phyloP scores from a whole-genome alignment of 2,888 invertebrate species.

The Cheilosia grossa region DNA sequence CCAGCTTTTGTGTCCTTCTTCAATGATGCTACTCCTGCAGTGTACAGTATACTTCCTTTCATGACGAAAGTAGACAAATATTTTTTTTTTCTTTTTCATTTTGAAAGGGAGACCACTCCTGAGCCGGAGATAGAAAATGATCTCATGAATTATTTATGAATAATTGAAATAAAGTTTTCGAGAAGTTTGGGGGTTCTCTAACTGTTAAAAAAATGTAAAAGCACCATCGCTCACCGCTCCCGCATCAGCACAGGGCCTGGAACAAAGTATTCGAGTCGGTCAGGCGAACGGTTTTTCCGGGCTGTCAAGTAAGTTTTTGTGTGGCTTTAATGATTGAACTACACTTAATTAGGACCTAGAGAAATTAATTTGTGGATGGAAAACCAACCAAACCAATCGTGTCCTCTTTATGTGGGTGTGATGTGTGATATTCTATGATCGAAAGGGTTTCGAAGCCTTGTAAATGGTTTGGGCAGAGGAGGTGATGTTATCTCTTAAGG shows the following conservation, averaged over 20 bases:
- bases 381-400: no score
- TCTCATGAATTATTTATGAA: slow-evolving; percentile 74
- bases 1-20: slow-evolving; percentile 11
- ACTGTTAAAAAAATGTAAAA: not conserved
- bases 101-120: slow-evolving; percentile 38
- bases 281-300: slow-evolving; percentile 2
- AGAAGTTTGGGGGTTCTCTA: slow-evolving; percentile 28
- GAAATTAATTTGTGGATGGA: no score
- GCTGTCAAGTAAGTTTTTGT: slow-evolving; percentile 12
- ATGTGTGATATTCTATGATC: no score
- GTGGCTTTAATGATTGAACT: not conserved
- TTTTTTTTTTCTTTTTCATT: slow-evolving; percentile 1
- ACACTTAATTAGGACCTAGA: not conserved
- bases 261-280: slow-evolving; percentile 9
- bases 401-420: no score
- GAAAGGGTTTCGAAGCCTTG: no score
- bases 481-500: no score
- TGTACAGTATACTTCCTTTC: slow-evolving; percentile 38
- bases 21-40: slow-evolving; percentile 12
- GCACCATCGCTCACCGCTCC: slow-evolving; percentile 2
- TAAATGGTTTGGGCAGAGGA: no score
- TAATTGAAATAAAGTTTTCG: slow-evolving; percentile 71
- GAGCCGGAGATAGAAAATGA: slow-evolving; percentile 60
- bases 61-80: slow-evolving; percentile 57
- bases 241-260: not conserved